Percentiles rank a stretch among this genome's conserved stretches.
Conservation (phyloP, 2,113 vertebrate species). For the Psophia crepitans region DNA sequence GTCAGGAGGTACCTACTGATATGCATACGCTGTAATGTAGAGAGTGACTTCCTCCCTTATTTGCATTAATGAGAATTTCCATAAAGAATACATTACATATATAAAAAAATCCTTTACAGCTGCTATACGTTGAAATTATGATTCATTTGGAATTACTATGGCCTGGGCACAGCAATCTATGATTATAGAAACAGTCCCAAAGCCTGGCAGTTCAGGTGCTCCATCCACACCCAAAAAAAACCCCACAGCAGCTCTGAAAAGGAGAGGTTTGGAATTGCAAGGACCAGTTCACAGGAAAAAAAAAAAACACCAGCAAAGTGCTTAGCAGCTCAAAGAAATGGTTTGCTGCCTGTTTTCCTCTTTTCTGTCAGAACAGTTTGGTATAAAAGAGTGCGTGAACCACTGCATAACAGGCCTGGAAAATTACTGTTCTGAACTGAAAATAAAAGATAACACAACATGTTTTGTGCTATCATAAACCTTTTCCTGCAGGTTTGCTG, state of each 20-base stretch:
- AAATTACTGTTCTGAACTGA: background rate
- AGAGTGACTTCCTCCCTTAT: constrained; percentile 31
- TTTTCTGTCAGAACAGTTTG: background rate
- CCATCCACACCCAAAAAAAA: background rate
- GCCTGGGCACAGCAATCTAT: background rate
- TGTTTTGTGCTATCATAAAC: background rate
- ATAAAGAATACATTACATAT: constrained; percentile 46
- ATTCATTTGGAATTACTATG: constrained; percentile 5
- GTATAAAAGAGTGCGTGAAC: background rate
- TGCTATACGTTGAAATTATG: constrained; percentile 17
- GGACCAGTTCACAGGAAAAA: background rate
- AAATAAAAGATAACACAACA: background rate
- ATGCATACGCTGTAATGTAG: background rate
- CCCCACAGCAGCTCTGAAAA: background rate
- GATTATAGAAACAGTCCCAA: background rate
- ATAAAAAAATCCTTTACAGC: constrained; percentile 36
- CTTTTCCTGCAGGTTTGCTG: constrained; percentile 24
- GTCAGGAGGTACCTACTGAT: constrained; percentile 40
- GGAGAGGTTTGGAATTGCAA: background rate
- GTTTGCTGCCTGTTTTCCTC: background rate
- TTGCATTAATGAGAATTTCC: constrained; percentile 64
- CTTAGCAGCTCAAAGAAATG: background rate
- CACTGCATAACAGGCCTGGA: background rate
- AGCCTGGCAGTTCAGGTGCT: background rate
- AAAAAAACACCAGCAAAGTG: background rate